A percentile compares a stretch with the other conserved stretches of the same genome.
Conservation (phyloP, 2,113 vertebrate genomes). For the Sterrhoptilus dennistouni region DNA sequence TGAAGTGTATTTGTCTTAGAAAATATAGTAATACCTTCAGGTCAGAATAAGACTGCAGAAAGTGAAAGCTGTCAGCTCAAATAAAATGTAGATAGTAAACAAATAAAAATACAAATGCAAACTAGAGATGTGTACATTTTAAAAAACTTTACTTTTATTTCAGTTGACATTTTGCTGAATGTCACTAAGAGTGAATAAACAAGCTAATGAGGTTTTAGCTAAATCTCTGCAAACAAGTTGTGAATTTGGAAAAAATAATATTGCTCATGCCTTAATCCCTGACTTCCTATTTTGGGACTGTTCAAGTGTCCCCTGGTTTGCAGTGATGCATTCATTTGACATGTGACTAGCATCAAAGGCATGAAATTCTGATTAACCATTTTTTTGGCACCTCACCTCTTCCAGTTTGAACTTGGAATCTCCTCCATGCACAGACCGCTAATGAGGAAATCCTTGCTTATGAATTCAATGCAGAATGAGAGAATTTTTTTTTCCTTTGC, state of each 20-base stretch:
- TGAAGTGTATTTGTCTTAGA: neutral
- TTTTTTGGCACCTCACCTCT: constrained; percentile 74
- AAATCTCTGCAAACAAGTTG: constrained; percentile 58
- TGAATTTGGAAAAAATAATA: constrained; percentile 15
- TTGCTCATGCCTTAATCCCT: constrained; percentile 36
- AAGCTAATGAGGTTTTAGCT: constrained; percentile 69
- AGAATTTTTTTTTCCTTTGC: constrained; percentile 74
- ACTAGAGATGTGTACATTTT: constrained; percentile 10
- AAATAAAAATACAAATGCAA: constrained; percentile 11
- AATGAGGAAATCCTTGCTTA: constrained; percentile 85
- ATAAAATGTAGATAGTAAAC: neutral
- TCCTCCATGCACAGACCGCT: constrained; percentile 73
- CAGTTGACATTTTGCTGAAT: constrained; percentile 68
- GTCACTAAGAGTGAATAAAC: constrained; percentile 66
- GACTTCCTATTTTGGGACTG: constrained; percentile 29
- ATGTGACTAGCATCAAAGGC: constrained; percentile 64
- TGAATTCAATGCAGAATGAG: constrained; percentile 81
- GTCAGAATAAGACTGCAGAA: neutral
- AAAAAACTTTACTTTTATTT: constrained; percentile 61
- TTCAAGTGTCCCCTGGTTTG: constrained; percentile 1
- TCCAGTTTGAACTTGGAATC: constrained; percentile 75
- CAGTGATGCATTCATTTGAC: constrained; percentile 36
- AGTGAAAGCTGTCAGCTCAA: neutral
- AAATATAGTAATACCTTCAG: neutral
- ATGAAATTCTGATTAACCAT: constrained; percentile 65